phyloP scores from a whole-genome alignment of 2,888 invertebrate genomes.

The Choreutis nemorana region DNA sequence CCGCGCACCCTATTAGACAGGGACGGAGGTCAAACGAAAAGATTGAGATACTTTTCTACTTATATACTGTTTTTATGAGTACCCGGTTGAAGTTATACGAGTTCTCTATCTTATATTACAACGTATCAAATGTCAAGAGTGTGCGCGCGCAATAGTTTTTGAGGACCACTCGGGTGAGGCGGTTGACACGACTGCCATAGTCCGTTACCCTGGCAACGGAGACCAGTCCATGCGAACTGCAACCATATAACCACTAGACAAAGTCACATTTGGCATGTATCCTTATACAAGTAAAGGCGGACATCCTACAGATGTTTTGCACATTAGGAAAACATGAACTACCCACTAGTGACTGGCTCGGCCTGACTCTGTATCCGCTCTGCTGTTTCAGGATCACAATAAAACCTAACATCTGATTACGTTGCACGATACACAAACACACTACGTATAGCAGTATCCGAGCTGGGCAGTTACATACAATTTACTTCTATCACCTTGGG shows the following conservation, averaged over 20 bases:
- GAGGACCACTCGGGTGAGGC: conserved; percentile 10
- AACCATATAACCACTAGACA: neutral
- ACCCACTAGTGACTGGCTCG: conserved; percentile 24
- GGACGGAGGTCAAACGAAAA: too few species aligned
- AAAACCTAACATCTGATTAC: too few species aligned
- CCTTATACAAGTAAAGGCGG: conserved; percentile 12
- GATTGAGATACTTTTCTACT: too few species aligned
- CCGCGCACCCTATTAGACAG: too few species aligned
- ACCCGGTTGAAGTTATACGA: conserved; percentile 13
- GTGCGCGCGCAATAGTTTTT: conserved; percentile 16
- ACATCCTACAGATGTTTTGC: conserved; percentile 31
- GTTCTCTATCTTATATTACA: conserved; percentile 19
- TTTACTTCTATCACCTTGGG: too few species aligned
- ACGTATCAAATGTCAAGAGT: conserved; percentile 23
- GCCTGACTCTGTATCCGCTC: too few species aligned
- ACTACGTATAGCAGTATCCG: too few species aligned
- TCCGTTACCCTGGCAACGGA: too few species aligned
- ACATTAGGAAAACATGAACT: conserved; percentile 38
- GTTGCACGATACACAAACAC: conserved; percentile 5
- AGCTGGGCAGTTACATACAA: too few species aligned
- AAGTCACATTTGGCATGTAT: neutral
- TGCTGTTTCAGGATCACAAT: too few species aligned
- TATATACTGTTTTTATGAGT: too few species aligned
- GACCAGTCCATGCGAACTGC: neutral
- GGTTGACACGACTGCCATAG: conserved; percentile 12